Base-by-base conservation (phyloP, 2,888 invertebrate species). In the Ennomos quercinarius region DNA sequence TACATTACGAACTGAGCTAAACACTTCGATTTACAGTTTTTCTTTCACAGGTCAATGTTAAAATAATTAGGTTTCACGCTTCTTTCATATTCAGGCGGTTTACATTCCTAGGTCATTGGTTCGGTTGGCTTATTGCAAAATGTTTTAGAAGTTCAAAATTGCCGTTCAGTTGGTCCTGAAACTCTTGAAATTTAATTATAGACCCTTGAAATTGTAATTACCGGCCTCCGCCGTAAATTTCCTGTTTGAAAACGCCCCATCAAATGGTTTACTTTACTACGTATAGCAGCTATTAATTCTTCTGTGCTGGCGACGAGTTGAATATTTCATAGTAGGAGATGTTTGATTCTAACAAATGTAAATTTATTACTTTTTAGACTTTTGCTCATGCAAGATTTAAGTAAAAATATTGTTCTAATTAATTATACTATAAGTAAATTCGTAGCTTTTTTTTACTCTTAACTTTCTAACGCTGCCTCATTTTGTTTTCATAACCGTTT, bases 41-140 rank as follows among this genome's bases (percentile, higher is more conserved):
- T 61, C 27, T 40, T 48, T 47, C 57, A 53, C 53, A 48, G 68
- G 71, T 70, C 75, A 75, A 67, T 67, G 70, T 57, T 63, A 64
- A 47, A 60, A 39, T 48, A 64, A 59, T 43, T 64, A 34, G 62
- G 46, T 71, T 67, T 64, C 44, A 63, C 52, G 59, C 63, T 67
- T 56, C 42, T 47, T 54, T 39, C 42, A 48, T 57, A 64, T 55
- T 10, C 41, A 54, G 43, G 46, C 50, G 41, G 54, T 46, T 41
- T 13, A 35, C 41, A 47, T 52, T 48, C 43, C 36, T 41, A 48
- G 44, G 58, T 48, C 44, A 17, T 17, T 11, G 53, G 40, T 58
- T 36, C 36, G 13, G 13, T 36, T 47, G 39, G 38, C 38, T 49
- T 49, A 53, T 53, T 54, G 40, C 37, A 40, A 49, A 48, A 45